phyloP scores from a whole-genome alignment of 2,888 invertebrate genomes.

The Pheosia gnoma region DNA sequence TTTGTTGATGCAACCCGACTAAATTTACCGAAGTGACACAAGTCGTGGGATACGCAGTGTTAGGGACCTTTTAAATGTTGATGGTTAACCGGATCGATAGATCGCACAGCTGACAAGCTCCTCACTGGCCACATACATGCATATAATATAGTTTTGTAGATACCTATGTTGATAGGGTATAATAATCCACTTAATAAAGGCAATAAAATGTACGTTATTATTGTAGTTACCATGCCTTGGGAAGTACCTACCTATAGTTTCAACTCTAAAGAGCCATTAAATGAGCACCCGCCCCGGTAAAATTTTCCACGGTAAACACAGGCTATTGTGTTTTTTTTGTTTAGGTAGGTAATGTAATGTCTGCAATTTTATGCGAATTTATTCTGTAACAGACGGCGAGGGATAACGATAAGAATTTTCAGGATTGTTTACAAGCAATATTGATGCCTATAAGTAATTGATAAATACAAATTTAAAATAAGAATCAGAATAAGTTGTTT shows the following conservation, averaged over 20 bases:
- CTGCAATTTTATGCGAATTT: too few relatives aligned
- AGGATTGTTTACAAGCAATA: too few relatives aligned
- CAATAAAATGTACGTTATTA: background rate
- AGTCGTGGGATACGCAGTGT: background rate
- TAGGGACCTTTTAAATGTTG: conserved; percentile 17
- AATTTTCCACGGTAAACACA: too few relatives aligned
- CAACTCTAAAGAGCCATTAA: background rate
- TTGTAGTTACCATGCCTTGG: too few relatives aligned
- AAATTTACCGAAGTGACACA: conserved; percentile 3
- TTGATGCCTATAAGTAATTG: too few relatives aligned
- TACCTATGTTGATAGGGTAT: background rate
- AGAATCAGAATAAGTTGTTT: too few relatives aligned
- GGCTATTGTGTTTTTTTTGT: too few relatives aligned
- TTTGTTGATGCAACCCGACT: conserved; percentile 37
- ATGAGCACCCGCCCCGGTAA: background rate
- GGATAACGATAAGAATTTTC: too few relatives aligned
- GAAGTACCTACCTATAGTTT: too few relatives aligned
- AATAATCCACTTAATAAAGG: background rate
- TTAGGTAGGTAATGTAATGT: too few relatives aligned
- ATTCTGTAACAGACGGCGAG: too few relatives aligned
- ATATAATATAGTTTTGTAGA: conserved; percentile 1
- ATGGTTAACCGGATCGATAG: conserved; percentile 54
- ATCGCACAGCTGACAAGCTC: conserved; percentile 50
- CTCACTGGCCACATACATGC: conserved; percentile 21
- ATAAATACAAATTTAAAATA: too few relatives aligned